These are phyloP conservation scores for Setophaga petechia DNA, from an alignment of 2,113 vertebrate genomes.

Conservation along the genomic window DNA sequence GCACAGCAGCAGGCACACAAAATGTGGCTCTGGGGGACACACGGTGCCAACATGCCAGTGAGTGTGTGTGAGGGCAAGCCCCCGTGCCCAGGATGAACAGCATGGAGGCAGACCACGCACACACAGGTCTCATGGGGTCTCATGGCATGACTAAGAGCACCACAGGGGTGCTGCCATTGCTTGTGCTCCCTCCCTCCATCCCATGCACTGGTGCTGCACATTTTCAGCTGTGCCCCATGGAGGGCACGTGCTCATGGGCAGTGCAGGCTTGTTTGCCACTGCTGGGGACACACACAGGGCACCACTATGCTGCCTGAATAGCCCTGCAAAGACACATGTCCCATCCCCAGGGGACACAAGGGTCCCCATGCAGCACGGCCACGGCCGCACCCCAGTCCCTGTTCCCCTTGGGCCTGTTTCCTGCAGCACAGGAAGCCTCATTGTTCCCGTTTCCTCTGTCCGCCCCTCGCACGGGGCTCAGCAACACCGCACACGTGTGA, in stretches of 20 bases:
- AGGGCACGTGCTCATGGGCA: rapidly evolving
- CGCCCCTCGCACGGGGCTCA: background rate
- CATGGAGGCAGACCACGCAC: rapidly evolving
- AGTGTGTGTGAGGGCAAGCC: rapidly evolving
- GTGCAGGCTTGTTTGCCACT: rapidly evolving
- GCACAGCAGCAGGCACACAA: background rate
- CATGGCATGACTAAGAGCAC: rapidly evolving
- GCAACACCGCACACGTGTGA: background rate
- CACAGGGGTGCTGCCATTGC: background rate
- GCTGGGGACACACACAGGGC: background rate
- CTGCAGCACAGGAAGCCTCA: constrained; percentile 71
- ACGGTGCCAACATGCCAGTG: rapidly evolving
- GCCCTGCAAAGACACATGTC: background rate
- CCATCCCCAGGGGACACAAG: background rate
- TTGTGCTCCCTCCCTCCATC: background rate
- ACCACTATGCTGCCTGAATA: rapidly evolving
- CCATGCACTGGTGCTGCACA: rapidly evolving
- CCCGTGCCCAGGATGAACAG: background rate
- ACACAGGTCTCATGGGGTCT: rapidly evolving
- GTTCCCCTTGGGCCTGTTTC: constrained; percentile 56
- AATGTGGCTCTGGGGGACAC: rapidly evolving
- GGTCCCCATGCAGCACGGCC: rapidly evolving
- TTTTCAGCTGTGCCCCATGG: rapidly evolving
- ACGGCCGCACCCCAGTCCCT: rapidly evolving
- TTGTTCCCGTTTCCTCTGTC: constrained; percentile 75